These are phyloP conservation scores for Drosophila cognata DNA, from an alignment of 2,888 invertebrate species.

Conservation along the genomic window DNA sequence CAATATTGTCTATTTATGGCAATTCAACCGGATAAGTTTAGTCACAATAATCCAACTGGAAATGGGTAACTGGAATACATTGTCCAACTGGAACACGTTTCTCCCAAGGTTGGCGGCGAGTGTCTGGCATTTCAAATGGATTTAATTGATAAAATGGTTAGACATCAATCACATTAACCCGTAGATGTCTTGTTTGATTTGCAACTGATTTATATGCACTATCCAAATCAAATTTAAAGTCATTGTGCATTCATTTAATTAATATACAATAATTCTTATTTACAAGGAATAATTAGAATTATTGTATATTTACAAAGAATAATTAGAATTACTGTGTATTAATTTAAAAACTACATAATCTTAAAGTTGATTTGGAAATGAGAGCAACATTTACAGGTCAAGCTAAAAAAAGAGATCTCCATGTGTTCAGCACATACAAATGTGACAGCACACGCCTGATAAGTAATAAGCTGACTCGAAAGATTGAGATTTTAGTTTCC, in stretches of 20 bases:
- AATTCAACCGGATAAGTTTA: neutral
- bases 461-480: conserved; percentile 18
- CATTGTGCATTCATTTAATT: conserved; percentile 22
- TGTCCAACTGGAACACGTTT: conserved; percentile 3
- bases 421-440: conserved; percentile 11
- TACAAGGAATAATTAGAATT: neutral
- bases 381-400: neutral
- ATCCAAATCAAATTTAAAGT: conserved; percentile 19
- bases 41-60: conserved; percentile 18
- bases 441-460: conserved; percentile 21
- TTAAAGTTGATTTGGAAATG: neutral
- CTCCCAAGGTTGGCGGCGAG: conserved; percentile 20
- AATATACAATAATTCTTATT: neutral
- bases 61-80: conserved; percentile 10
- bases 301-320: neutral
- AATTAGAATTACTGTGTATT: neutral
- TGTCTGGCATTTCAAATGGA: conserved; percentile 50
- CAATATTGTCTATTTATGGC: conserved; percentile 6
- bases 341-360: neutral
- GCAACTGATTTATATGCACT: conserved; percentile 39
- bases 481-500: conserved; percentile 49
- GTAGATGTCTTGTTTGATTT: conserved; percentile 19
- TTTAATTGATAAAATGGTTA: conserved; percentile 58
- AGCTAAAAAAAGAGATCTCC: neutral
- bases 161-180: conserved; percentile 20